A percentile compares a stretch with the other conserved stretches of the same genome.
phyloP scores from a whole-genome alignment of 1,140 invertebrate genomes.

The Drosophila nigrodunni region DNA sequence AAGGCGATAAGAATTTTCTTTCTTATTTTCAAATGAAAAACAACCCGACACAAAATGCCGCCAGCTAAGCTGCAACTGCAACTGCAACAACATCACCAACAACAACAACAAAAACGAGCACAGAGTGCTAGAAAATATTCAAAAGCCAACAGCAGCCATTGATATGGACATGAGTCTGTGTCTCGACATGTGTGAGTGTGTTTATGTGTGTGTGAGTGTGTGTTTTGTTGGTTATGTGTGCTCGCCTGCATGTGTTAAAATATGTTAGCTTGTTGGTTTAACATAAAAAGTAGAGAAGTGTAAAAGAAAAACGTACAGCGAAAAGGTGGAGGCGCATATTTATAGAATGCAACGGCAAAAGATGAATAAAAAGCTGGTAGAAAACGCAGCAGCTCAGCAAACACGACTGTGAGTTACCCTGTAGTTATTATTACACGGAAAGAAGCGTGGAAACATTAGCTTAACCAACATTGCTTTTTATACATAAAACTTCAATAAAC shows the following conservation, averaged over 20 bases:
- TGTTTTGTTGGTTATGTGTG: conserved; percentile 37
- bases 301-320: conserved; percentile 43
- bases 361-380: neutral
- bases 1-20: conserved; percentile 80
- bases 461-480: no score
- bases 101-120: conserved; percentile 17
- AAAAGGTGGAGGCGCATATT: conserved; percentile 79
- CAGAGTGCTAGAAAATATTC: conserved; percentile 67
- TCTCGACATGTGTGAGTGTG: conserved; percentile 9
- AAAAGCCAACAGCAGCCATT: conserved; percentile 73
- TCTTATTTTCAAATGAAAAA: conserved; percentile 81
- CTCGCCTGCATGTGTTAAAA: conserved; percentile 75
- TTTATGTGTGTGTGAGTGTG: conserved; percentile 3
- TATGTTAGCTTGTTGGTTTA: conserved; percentile 83
- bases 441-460: no score
- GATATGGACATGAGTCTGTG: conserved; percentile 73
- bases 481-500: no score
- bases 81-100: conserved; percentile 39
- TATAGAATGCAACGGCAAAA: conserved; percentile 61
- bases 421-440: no score
- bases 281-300: conserved; percentile 59
- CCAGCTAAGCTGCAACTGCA: conserved; percentile 62
- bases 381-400: no score
- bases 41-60: conserved; percentile 73
- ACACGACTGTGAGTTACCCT: no score